Conservation (phyloP, 2,888 invertebrate genomes). For the Pecten maximus region DNA sequence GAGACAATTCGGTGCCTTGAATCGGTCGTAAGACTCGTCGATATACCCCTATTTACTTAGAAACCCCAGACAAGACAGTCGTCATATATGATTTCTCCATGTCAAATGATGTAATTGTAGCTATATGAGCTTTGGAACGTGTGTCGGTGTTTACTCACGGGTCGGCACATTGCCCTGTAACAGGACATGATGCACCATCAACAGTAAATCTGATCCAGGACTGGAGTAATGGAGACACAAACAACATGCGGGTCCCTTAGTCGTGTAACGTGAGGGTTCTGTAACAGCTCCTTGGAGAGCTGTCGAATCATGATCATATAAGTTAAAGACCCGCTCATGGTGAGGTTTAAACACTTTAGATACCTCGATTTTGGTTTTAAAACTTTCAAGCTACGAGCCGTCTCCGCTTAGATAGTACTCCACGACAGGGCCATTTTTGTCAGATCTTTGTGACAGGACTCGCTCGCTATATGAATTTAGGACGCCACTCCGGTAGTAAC, state of each 20-base stretch:
- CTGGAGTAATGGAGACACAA: background rate
- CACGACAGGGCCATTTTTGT: background rate
- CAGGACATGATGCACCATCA: background rate
- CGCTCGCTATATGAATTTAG: background rate
- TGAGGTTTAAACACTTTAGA: background rate
- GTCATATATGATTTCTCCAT: background rate
- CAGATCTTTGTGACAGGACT: background rate
- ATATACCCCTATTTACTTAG: background rate
- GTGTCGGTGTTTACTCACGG: background rate
- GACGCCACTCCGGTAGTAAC: background rate
- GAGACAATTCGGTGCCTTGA: background rate
- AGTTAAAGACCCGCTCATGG: background rate
- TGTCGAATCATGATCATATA: background rate
- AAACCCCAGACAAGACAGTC: background rate
- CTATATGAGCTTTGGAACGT: background rate
- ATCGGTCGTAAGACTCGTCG: background rate
- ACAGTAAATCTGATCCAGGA: background rate
- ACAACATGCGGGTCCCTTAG: constrained; percentile 13
- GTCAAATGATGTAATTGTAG: background rate
- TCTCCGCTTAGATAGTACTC: background rate
- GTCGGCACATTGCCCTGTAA: background rate
- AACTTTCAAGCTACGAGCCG: background rate
- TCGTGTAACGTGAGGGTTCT: background rate
- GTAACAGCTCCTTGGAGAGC: background rate
- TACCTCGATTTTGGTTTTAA: background rate